Evolutionary conservation across 2,113 vertebrate species (phyloP).

Genomic region (Ahaetulla prasina): DNA sequence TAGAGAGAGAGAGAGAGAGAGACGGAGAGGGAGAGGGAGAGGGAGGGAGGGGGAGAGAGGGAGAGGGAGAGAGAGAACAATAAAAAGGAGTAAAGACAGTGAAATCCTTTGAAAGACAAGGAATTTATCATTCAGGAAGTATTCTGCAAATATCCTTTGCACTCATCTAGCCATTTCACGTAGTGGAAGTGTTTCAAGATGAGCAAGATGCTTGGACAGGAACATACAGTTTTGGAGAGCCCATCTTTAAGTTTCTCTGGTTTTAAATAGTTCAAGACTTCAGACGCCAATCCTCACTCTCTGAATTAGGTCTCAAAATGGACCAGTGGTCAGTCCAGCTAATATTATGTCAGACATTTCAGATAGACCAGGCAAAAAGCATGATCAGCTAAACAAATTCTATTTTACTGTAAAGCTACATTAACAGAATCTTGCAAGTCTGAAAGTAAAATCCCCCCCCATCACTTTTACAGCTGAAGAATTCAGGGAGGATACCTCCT

Average conservation of each 20-base stretch:
- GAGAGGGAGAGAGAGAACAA: not conserved
- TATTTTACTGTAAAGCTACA: not conserved
- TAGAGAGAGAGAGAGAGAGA: no score
- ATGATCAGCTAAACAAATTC: not conserved
- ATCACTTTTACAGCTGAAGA: not conserved
- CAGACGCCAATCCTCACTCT: not conserved
- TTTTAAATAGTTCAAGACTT: not conserved
- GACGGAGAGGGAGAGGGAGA: no score
- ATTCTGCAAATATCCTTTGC: not conserved
- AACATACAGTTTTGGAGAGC: not conserved
- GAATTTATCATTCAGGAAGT: not conserved
- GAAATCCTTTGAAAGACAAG: not conserved
- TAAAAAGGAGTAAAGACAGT: not conserved
- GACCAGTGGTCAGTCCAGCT: not conserved
- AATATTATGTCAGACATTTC: not conserved
- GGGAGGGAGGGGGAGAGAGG: no score
- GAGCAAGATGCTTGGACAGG: not conserved
- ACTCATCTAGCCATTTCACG: not conserved
- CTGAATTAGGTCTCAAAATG: not conserved
- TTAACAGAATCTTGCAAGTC: not conserved
- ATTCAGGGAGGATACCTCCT: not conserved
- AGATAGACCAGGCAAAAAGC: not conserved
- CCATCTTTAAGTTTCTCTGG: not conserved
- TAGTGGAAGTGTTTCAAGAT: not conserved
- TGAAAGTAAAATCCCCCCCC: not conserved